phyloP scores from a whole-genome alignment of 2,888 invertebrate genomes.

The Noctua pronuba region DNA sequence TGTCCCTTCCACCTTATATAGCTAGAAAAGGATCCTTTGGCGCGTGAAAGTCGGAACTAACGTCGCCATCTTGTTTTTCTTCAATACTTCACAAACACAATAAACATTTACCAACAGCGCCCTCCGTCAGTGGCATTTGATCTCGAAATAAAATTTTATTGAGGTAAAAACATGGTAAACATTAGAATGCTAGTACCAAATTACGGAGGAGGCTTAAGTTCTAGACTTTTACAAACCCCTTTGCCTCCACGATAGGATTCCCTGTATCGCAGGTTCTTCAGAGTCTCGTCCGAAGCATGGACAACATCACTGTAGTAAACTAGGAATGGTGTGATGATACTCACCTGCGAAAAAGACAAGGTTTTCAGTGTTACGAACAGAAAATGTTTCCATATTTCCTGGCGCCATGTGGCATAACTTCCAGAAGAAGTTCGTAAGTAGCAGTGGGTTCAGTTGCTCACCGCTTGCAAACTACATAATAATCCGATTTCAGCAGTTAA shows the following conservation, averaged over 20 bases:
- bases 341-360: constrained; percentile 1
- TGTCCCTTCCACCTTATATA: too few relatives aligned
- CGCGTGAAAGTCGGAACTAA: neutral
- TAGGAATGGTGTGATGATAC: neutral
- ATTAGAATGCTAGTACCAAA: neutral
- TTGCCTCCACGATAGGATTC: neutral
- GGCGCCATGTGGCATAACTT: constrained; percentile 45
- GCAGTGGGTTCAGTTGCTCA: constrained; percentile 32
- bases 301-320: neutral
- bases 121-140: neutral
- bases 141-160: neutral
- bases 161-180: neutral
- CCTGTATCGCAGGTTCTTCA: neutral
- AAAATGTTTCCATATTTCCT: constrained; percentile 21
- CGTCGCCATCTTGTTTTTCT: neutral
- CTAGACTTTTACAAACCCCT: neutral
- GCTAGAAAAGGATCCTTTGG: neutral
- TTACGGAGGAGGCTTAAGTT: too few relatives aligned
- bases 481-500: constrained; percentile 56
- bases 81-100: neutral
- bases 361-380: neutral
- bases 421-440: constrained; percentile 44
- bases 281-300: neutral
- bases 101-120: neutral
- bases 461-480: constrained; percentile 52